Base-by-base conservation (phyloP, 2,113 vertebrate species). In the Macroglossus sobrinus region DNA sequence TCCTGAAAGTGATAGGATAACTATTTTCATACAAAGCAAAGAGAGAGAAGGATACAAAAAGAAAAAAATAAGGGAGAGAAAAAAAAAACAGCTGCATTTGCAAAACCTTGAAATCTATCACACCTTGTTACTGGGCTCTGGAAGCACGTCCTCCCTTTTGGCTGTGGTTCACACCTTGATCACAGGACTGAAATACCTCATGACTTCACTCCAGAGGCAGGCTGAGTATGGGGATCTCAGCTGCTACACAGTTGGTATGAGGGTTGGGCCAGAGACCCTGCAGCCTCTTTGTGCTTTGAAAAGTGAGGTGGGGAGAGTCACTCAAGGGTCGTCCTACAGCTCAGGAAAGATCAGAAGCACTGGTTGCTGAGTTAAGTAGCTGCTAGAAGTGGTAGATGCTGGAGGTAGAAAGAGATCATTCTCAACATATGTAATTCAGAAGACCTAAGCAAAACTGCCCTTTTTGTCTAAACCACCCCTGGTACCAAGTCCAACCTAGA, bases 1-100 rank as follows among this genome's bases (percentile, higher is more conserved):
- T 93, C 55, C 80, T 68, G 45, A 94, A 95, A 88, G 45, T 72
- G 85, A 88, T n/a, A 89, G 45, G 26, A 61, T 10, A 90, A 63
- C 7, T 30, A 22, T 93, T 96, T 92, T 79, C 9, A 76, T 50
- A 55, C 7, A 6, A 63, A 13, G 16, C 50, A 68, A 16, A 57
- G 28, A 35, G 18, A 57, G n/a, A 57, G 9, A 84, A 6, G 64
- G 45, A 89, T 45, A 76, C 26, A 26, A 35, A 79, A n/a, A 71
- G 59, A 57, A 5, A 57, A 57, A 19, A 55, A 10, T 9, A 10
- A 10, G 18, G 24, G 57, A 4, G 57, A 21, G 24, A 43, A 45
- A n/a, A 16, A 40, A 15, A 33, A 69, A 47, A 13, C 15, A 61
- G 61, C 59, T 16, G 6, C 6, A 68, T 50, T 33, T 71, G 33